Base-by-base conservation (phyloP, 2,888 invertebrate genomes). In the Unio pictorum region DNA sequence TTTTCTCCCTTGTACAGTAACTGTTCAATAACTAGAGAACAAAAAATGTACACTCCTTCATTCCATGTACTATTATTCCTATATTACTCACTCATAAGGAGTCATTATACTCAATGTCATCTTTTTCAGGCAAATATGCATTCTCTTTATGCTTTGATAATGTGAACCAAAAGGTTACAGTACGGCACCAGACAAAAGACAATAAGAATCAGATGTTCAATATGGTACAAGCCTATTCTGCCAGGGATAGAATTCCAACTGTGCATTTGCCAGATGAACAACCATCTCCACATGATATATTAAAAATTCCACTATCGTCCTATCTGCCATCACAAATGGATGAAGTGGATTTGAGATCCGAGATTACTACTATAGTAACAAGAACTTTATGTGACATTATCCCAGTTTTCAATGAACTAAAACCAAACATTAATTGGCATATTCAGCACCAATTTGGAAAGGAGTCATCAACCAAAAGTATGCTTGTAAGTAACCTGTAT, bases 151-250 rank as follows among this genome's bases (percentile, higher is more conserved):
- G 64, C 55, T 70, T 73, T 64, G 70, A 73, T 59, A 73, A 73
- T 57, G 73, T 73, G 28, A 73, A 73, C 61, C 67, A 64, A n/a
- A 73, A 61, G 65, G 54, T 63, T 7, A 73, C 64, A 6, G 73
- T 70, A 26, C 34, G 73, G 17, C 70, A 72, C 61, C 68, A 72
- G 56, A 64, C 69, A 45, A 54, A 61, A 26, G 69, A 68, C 62
- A 66, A n/a, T 18, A 65, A 64, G 18, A 73, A 73, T 63, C 67
- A 73, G 45, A 73, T 73, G 67, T 68, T 67, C 28, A 73, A 73
- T 57, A 70, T 74, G 74, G 71, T 74, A 17, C 74, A 74, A 56
- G 71, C 65, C 11, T 74, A 74, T 66, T 68, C 71, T 45, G 71
- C 74, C 17, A 26, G 28, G 23, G 68, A 74, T 63, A 26, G 71